Conservation (phyloP, 1,140 invertebrate genomes). For the Drosophila athabasca region DNA sequence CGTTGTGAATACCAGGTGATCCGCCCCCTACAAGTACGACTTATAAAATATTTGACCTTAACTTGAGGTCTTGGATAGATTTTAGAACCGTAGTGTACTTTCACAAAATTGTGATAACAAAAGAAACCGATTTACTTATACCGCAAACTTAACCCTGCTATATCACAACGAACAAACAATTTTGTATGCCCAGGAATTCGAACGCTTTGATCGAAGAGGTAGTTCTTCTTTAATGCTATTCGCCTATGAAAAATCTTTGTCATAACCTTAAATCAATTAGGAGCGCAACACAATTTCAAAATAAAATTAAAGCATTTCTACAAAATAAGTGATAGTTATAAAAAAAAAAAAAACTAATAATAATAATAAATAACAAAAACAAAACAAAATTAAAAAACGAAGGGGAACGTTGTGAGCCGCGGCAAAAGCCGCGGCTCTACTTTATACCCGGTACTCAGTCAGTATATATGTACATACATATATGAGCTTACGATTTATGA, state of each 20-base stretch:
- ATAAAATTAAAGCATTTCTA: neutral
- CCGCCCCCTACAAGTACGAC: too few relatives aligned
- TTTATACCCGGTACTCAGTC: too few relatives aligned
- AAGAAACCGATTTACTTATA: conserved; percentile 1
- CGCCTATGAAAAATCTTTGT: neutral
- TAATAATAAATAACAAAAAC: neutral
- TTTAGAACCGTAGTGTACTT: conserved; percentile 1
- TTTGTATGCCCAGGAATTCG: too few relatives aligned
- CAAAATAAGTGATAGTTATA: neutral
- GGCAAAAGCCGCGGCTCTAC: too few relatives aligned
- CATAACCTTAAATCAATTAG: neutral
- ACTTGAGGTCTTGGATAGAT: conserved; percentile 6
- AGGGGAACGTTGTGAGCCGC: too few relatives aligned
- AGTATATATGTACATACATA: too few relatives aligned
- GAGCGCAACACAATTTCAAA: neutral
- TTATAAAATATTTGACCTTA: neutral
- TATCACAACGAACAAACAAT: neutral
- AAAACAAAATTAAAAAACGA: too few relatives aligned
- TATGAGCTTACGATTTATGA: too few relatives aligned
- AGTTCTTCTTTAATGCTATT: neutral
- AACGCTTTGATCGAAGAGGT: neutral
- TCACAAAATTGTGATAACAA: neutral
- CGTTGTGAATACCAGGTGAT: too few relatives aligned
- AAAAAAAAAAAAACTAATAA: too few relatives aligned
- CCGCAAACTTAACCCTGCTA: neutral